Base-by-base conservation (phyloP, 2,113 vertebrate species). In the Poeciliopsis occidentalis region DNA sequence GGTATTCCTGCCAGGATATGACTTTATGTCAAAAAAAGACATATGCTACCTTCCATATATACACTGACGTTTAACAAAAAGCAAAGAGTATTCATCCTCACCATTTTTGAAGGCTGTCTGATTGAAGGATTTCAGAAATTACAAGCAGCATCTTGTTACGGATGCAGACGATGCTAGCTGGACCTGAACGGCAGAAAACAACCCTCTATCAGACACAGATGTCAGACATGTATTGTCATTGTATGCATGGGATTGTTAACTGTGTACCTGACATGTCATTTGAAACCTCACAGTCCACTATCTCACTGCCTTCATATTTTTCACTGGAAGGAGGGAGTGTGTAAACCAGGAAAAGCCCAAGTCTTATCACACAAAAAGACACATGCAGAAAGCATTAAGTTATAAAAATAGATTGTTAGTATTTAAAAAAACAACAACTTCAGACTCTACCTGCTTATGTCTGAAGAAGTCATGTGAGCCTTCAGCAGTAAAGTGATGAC, bases 101-200 rank as follows among this genome's bases (percentile, higher is more conserved):
- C 97, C 96, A 94, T 66, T 92, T 92, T 81, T 93, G 90, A 86
- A 91, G 80, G 65, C 84, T 91, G 67, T 95, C 91, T 64, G 94
- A 95, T 78, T n/a, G 12, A 32, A 97, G 90, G 87, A 97, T 87
- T 66, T 94, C 89, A 31, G 95, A 91, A 81, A 99, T 88, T 84
- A 91, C 91, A 85, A 93, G 92, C 67, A 99, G 88, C 87, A 99
- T 89, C 93, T 96, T 95, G 86, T 98, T 99, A 83, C 98, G 93
- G 77, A 98, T 96, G 94, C 96, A 97, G 87, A 97, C 92, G 83
- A 94, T 94, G 80, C 92, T 95, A 75, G 95, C 96, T 94, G 95
- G 94, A 92, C 93, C 92, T 90, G 95, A 94, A 83, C 90, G 93
- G 86, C 87, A 84, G 2, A 69, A 64, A 27, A 77, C 19, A 72